Evolutionary conservation across 1,140 invertebrate genomes (phyloP), one percentile per base, ranked within the genome.

Genomic region (Sitobion miscanthi): DNA sequence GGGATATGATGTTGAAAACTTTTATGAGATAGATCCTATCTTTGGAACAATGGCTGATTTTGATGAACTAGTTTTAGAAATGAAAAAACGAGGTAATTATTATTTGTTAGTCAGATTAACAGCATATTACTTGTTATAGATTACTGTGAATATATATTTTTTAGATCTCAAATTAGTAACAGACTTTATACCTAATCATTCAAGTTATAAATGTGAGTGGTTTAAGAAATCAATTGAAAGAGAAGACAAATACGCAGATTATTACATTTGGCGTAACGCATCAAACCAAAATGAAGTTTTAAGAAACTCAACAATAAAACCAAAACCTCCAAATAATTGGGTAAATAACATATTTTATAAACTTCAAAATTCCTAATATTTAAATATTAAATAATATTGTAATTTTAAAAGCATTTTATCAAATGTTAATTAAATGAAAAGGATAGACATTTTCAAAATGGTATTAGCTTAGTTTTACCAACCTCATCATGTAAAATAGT

Each of bases 101-200:
- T 6, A 62, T 62, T 11, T n/a, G 30, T 25, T 20, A 2, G 21
- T 47, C 6, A 62, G 30, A n/a, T 17, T 6, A 42, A 89, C 20
- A 25, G 5, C 1, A 62, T 0, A 17, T 30, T 30, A 0, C n/a
- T 30, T 30, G 4, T 17, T 1, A 30, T 42, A 90, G 57, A 42
- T 35, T 6, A n/a, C 11, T 77, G 62, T 77, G n/a, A n/a, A 17
- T 14, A 30, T 21, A 54, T 90, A 42, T 2, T 21, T 87, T 95
- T 96, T 94, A 95, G 97, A 96, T 93, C 96, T 98, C 62, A 97
- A 97, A 95, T 95, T 98, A 4, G 95, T 98, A 35, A 94, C 98
- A 95, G 98, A 99, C 95, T 97, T 98, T 94, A 97, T 98, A 35
- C 98, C 98, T 8, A 98, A 98, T 95, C 97, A 98, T 95, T 97